Conservation (phyloP, 37 sponge, comb jelly and placozoan species). For the Theonella swinhoei region DNA sequence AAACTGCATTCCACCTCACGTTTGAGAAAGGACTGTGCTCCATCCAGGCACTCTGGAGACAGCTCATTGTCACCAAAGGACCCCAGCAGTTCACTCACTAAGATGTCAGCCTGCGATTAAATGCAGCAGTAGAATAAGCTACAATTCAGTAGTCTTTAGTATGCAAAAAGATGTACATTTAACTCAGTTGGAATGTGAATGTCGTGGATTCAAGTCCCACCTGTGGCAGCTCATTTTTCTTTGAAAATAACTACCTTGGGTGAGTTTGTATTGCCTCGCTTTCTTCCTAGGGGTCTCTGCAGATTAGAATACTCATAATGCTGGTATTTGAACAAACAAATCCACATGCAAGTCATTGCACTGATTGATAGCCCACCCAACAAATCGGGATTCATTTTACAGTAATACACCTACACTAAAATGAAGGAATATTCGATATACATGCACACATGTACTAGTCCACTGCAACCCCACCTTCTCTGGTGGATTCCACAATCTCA, state of each 20-base stretch:
- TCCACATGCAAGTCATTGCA: too few species aligned
- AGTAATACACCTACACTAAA: too few species aligned
- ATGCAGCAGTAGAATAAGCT: neutral
- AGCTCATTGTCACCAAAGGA: conserved; percentile 99
- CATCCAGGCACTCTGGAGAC: conserved; percentile 99
- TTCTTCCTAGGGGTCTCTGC: too few species aligned
- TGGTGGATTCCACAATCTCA: conserved; percentile 94
- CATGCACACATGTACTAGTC: neutral
- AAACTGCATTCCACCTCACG: too few species aligned
- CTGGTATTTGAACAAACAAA: too few species aligned
- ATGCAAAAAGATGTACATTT: conserved; percentile 2
- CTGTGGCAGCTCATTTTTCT: too few species aligned
- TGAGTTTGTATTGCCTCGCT: too few species aligned
- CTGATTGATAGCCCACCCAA: too few species aligned
- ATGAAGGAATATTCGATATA: neutral
- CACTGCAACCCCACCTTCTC: conserved; percentile 73
- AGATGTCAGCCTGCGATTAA: conserved; percentile 78
- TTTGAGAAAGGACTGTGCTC: conserved; percentile 93
- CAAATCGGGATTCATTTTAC: too few species aligned
- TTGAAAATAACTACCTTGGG: too few species aligned
- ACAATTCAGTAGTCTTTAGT: neutral
- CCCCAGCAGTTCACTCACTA: conserved; percentile 98
- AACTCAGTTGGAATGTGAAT: neutral
- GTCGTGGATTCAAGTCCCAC: too few species aligned
- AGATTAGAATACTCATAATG: too few species aligned